These are phyloP conservation scores for Aix galericulata DNA, from an alignment of 2,113 vertebrate species.

Conservation along the genomic window DNA sequence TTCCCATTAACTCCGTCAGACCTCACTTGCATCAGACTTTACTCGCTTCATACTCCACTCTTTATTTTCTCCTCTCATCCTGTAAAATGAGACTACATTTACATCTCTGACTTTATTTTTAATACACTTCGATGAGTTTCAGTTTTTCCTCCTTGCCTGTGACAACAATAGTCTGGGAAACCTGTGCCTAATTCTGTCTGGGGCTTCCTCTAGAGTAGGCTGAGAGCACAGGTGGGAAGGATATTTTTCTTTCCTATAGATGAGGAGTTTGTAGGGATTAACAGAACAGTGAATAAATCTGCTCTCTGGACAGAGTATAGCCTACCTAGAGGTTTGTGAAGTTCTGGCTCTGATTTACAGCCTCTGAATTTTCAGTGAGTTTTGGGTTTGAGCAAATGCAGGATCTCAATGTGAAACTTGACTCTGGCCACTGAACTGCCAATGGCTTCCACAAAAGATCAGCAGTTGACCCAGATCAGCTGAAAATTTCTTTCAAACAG, in stretches of 20 bases:
- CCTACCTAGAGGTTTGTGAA: slow-evolving; percentile 16
- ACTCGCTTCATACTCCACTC: not conserved
- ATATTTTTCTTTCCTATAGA: not conserved
- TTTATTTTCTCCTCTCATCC: not conserved
- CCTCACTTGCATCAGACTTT: not conserved
- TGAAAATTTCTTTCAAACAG: not conserved
- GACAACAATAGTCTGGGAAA: not conserved
- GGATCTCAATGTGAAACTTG: not conserved
- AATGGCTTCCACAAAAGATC: not conserved
- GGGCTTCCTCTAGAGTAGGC: not conserved
- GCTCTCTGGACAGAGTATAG: not conserved
- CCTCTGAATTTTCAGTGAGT: not conserved
- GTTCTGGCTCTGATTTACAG: not conserved
- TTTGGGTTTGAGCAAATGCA: not conserved
- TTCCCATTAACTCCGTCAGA: not conserved
- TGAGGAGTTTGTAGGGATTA: not conserved
- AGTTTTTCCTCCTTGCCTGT: not conserved
- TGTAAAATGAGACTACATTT: not conserved
- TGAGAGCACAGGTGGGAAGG: not conserved
- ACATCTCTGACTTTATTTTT: not conserved
- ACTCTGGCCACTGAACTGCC: not conserved
- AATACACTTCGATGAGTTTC: not conserved
- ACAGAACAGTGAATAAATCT: slow-evolving; percentile 13
- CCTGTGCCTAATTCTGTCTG: not conserved
- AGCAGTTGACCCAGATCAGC: not conserved